Base-by-base conservation (phyloP, 2,797 vertebrate genomes). In the Periparus ater region DNA sequence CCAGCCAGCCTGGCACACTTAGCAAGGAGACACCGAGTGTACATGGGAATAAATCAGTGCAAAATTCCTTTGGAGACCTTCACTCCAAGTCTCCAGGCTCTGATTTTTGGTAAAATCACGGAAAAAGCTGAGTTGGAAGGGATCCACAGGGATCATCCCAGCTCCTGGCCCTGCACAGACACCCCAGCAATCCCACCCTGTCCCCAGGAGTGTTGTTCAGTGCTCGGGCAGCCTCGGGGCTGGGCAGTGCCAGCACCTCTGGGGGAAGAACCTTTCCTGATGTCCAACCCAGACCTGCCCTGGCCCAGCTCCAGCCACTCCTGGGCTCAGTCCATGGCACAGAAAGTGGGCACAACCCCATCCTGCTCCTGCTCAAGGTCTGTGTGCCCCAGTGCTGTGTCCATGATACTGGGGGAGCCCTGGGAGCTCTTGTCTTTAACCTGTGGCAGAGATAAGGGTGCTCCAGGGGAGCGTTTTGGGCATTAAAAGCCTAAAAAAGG, bases 321-420 rank as follows among this genome's bases (percentile, higher is more conserved):
- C 57, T 48, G 34, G 11, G 3, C 21, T 6, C 21, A 62, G 29
- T 66, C 17, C 22, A 3, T 8, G 7, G 5, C 62, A 47, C 42
- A 48, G 11, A 14, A 27, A 14, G 6, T n/a, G 62, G 34, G 9
- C 42, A 48, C 34, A 27, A 2, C 34, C 42, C 29, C 15, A 14
- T 55, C 36, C 34, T 36, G 34, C 3, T 42, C 30, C 36, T 83
- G 19, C 11, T 50, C 32, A 0, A 36, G 38, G 17, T 17, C 85
- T 65, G 34, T 15, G 26, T 20, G 20, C 58, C 30, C 55, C n/a
- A 12, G 1, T 5, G 0, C 22, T 2, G 1, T 10, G 5, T 6
- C 34, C 40, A 0, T 4, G 9, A 19, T 2, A 1, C 23, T 20
- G 4, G 1, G 4, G n/a, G 7, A 17, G 55, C 63, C 10, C 0